Conservation (phyloP, 2,888 invertebrate species). For the Caenorhabditis angaria region DNA sequence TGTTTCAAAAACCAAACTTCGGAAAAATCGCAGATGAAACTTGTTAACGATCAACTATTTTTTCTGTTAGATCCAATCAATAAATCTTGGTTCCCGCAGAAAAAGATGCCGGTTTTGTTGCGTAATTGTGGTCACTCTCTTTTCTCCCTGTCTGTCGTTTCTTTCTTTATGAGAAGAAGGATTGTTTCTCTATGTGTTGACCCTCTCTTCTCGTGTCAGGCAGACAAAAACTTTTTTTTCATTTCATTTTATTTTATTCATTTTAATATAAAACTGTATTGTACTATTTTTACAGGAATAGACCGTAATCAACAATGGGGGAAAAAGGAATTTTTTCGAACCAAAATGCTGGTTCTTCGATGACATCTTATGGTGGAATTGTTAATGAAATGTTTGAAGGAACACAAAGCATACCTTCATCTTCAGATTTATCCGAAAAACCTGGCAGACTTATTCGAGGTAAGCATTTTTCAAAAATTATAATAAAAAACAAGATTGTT, state of each 20-base stretch:
- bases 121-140: background rate
- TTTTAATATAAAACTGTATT: background rate
- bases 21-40: no score
- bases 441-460: background rate
- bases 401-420: background rate
- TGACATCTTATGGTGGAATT: slow-evolving; percentile 55
- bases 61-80: background rate
- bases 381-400: slow-evolving; percentile 57
- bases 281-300: background rate
- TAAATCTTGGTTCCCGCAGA: slow-evolving; percentile 5
- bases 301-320: background rate
- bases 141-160: slow-evolving; percentile 11
- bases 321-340: background rate
- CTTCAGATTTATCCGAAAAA: background rate
- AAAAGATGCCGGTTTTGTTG: background rate
- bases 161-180: background rate
- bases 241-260: background rate
- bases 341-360: slow-evolving; percentile 1
- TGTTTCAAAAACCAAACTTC: no score
- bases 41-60: no score
- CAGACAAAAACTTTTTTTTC: slow-evolving; percentile 6
- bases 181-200: slow-evolving; percentile 7
- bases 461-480: background rate
- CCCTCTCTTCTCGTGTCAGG: background rate
- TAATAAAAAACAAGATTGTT: background rate